These are phyloP conservation scores for Drymodes brunneopygia DNA, from an alignment of 2,113 vertebrate species.

Conservation along the genomic window DNA sequence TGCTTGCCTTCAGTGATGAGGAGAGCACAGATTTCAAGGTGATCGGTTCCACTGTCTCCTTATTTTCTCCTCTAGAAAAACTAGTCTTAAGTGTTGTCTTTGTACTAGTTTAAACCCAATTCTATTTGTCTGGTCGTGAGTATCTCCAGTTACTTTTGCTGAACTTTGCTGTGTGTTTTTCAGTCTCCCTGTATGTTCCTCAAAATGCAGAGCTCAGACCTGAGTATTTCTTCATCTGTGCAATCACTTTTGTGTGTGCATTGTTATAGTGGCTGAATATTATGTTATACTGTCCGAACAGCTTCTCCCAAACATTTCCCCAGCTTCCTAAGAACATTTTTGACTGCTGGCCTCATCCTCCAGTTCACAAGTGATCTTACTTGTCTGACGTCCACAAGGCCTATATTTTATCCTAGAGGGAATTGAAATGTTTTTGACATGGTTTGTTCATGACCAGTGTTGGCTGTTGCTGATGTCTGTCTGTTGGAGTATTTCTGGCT, in stretches of 20 bases:
- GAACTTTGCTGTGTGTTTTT: not conserved
- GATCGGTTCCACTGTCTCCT: not conserved
- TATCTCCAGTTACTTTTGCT: not conserved
- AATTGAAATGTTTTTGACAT: not conserved
- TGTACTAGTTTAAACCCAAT: not conserved
- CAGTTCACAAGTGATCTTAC: accelerated
- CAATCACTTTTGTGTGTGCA: accelerated
- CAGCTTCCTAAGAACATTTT: not conserved
- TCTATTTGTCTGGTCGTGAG: not conserved
- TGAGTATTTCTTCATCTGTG: not conserved
- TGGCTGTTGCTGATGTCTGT: not conserved
- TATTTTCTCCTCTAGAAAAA: not conserved
- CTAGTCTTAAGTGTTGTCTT: not conserved
- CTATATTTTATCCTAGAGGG: not conserved
- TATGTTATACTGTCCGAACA: not conserved
- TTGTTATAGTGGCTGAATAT: not conserved
- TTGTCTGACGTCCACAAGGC: not conserved
- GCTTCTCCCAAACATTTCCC: not conserved
- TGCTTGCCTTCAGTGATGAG: not conserved
- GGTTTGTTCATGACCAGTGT: not conserved
- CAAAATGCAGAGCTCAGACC: not conserved
- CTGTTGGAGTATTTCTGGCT: not conserved
- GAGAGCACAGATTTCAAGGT: not conserved
- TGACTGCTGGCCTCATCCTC: not conserved
- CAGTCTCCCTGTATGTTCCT: not conserved